These are phyloP conservation scores for Operophtera brumata DNA, from an alignment of 2,888 invertebrate species.

Conservation along the genomic window DNA sequence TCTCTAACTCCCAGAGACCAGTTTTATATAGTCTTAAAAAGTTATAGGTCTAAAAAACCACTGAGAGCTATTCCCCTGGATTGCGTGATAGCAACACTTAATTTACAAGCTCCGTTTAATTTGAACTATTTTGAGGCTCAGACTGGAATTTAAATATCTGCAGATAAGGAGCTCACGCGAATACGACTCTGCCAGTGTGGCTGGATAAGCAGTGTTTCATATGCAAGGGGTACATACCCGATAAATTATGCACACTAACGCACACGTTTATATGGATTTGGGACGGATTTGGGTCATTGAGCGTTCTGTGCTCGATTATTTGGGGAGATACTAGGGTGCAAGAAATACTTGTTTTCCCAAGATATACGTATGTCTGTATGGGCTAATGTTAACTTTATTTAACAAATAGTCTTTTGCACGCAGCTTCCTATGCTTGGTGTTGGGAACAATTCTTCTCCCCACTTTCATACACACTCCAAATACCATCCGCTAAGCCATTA, in stretches of 20 bases:
- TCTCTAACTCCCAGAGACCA: too few relatives aligned
- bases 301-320: too few relatives aligned
- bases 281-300: too few relatives aligned
- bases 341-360: neutral
- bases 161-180: slow-evolving; percentile 78
- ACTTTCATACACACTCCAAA: too few relatives aligned
- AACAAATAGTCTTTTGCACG: too few relatives aligned
- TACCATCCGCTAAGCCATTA: too few relatives aligned
- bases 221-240: neutral
- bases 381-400: too few relatives aligned
- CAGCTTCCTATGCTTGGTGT: too few relatives aligned
- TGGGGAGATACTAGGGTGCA: neutral
- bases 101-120: slow-evolving; percentile 76
- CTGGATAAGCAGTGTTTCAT: slow-evolving; percentile 21
- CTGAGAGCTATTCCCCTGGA: slow-evolving; percentile 74
- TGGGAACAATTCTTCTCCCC: too few relatives aligned
- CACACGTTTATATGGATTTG: neutral
- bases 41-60: slow-evolving; percentile 67
- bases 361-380: too few relatives aligned
- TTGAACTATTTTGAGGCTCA: slow-evolving; percentile 72
- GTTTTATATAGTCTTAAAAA: too few relatives aligned
- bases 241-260: neutral
- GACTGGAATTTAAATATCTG: slow-evolving; percentile 69
- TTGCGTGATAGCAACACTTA: slow-evolving; percentile 80
- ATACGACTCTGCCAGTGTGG: slow-evolving; percentile 51